Evolutionary conservation across 2,797 vertebrate species (phyloP).

Genomic region (Austrolebias charrua): DNA sequence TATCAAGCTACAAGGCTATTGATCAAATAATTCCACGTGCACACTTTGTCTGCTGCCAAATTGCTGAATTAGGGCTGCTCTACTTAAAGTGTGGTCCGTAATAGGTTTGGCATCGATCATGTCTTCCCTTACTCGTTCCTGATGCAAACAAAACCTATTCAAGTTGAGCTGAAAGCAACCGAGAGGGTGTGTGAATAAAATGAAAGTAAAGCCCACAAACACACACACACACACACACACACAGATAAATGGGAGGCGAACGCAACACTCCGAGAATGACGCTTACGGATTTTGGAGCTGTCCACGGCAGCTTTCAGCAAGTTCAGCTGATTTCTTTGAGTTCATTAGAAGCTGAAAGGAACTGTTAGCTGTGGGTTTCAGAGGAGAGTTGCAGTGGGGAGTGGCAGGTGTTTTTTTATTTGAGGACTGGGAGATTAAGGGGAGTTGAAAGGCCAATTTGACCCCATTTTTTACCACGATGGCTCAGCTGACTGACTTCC

Average conservation of each 20-base stretch:
- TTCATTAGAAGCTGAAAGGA: constrained; percentile 68
- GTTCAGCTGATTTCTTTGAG: constrained; percentile 57
- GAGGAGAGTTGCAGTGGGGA: constrained; percentile 17
- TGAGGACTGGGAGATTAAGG: constrained; percentile 77
- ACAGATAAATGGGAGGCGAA: constrained; percentile 18
- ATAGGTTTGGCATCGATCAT: constrained; percentile 79
- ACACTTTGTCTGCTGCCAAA: constrained; percentile 73
- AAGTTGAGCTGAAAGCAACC: constrained; percentile 39
- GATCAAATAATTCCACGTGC: constrained; percentile 83
- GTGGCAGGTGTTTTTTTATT: constrained; percentile 57
- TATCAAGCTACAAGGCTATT: constrained; percentile 80
- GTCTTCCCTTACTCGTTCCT: constrained; percentile 55
- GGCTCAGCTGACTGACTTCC: constrained; percentile 69
- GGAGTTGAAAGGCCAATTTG: constrained; percentile 77
- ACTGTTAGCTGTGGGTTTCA: constrained; percentile 49
- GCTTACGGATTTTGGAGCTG: constrained; percentile 10
- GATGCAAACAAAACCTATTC: constrained; percentile 70
- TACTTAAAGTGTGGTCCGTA: constrained; percentile 76
- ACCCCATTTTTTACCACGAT: constrained; percentile 74
- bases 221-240: constrained; percentile 1
- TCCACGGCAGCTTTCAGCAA: not conserved
- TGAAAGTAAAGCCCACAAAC: constrained; percentile 17
- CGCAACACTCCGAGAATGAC: constrained; percentile 11
- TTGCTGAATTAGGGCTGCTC: constrained; percentile 79
- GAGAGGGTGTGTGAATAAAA: constrained; percentile 31